These are phyloP conservation scores for Erebia aethiops DNA, from an alignment of 2,888 invertebrate species.

Conservation along the genomic window DNA sequence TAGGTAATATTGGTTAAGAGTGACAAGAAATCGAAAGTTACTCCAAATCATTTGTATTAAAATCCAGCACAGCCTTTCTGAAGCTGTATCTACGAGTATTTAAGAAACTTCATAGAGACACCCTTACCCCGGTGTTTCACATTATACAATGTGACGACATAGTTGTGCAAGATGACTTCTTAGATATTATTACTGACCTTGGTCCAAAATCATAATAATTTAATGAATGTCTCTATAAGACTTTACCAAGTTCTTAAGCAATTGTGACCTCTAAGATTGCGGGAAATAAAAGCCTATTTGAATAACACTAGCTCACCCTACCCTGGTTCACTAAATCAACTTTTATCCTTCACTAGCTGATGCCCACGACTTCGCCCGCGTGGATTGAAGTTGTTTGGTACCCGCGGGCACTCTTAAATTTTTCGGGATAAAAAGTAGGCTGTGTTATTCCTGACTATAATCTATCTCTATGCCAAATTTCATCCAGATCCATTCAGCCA, in stretches of 20 bases:
- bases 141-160: background rate
- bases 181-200: background rate
- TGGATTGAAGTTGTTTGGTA: no score
- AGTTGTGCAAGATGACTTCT: constrained; percentile 7
- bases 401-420: no score
- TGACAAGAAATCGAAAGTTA: background rate
- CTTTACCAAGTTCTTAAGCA: background rate
- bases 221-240: background rate
- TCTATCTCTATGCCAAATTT: no score
- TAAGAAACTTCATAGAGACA: background rate
- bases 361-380: no score
- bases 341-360: no score
- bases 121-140: background rate
- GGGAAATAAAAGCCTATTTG: background rate
- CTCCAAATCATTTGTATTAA: background rate
- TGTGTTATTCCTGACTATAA: no score
- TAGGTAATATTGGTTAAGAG: no score
- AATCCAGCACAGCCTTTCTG: background rate
- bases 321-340: no score
- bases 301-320: no score
- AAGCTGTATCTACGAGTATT: background rate
- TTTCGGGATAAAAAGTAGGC: no score
- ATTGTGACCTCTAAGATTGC: background rate
- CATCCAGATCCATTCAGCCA: no score
- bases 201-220: background rate